A percentile compares a stretch with the other conserved stretches of the same genome.
phyloP scores from a whole-genome alignment of 2,113 vertebrate species.

The Hippocampus mohnikei region DNA sequence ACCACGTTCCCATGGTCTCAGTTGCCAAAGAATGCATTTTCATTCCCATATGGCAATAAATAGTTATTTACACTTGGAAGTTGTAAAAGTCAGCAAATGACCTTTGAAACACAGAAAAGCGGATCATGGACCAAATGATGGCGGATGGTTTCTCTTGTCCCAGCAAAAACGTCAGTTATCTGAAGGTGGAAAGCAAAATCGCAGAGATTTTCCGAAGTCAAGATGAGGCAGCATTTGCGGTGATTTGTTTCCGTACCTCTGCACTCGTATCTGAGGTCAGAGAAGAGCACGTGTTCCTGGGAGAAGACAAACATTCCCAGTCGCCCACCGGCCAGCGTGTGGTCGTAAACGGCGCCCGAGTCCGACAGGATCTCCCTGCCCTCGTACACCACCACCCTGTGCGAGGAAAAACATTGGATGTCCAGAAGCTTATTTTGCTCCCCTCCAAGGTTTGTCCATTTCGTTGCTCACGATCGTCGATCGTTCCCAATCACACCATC shows the following conservation, averaged over 20 bases:
- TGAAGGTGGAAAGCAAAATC: constrained; percentile 44
- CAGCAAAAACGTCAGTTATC: constrained; percentile 76
- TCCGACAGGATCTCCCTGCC: constrained; percentile 98
- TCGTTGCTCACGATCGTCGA: too few species aligned
- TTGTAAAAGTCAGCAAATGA: constrained; percentile 46
- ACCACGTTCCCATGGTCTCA: constrained; percentile 18
- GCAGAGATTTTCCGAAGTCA: constrained; percentile 1
- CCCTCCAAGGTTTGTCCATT: too few species aligned
- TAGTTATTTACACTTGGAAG: constrained; percentile 86
- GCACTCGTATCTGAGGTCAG: constrained; percentile 97
- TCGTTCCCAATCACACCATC: too few species aligned
- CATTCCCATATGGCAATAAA: constrained; percentile 83
- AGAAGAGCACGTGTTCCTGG: constrained; percentile 99
- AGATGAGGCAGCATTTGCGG: background rate
- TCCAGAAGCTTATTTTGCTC: too few species aligned
- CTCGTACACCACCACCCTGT: constrained; percentile 95
- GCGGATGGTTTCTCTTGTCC: constrained; percentile 16
- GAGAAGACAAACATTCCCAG: constrained; percentile 97
- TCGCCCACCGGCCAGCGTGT: constrained; percentile 92
- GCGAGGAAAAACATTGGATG: background rate
- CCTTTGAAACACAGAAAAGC: constrained; percentile 12
- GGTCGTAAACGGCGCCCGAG: constrained; percentile 92
- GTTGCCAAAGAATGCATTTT: background rate
- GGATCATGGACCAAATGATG: background rate
- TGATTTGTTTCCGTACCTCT: constrained; percentile 77